Evolutionary conservation across 2,113 vertebrate genomes (phyloP).

Genomic region (Trogon surrucura): DNA sequence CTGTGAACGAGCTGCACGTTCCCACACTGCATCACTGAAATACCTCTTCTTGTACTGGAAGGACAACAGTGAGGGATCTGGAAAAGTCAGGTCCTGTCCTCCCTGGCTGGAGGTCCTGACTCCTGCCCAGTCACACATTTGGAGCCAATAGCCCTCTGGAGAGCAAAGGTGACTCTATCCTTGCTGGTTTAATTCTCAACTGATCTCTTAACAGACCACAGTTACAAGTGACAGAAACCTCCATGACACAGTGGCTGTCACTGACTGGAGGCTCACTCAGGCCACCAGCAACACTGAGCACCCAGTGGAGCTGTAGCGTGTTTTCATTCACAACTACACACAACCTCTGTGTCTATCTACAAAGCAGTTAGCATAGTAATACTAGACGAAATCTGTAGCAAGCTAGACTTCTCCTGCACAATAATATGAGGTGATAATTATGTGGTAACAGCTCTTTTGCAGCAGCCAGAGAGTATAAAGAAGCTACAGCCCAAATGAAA

Average conservation of each 20-base stretch:
- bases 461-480: neutral
- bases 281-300: neutral
- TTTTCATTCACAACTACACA: neutral
- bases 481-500: neutral
- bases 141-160: neutral
- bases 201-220: no score
- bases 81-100: neutral
- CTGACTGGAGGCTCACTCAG: neutral
- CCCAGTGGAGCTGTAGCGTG: neutral
- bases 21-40: neutral
- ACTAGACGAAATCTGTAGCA: neutral
- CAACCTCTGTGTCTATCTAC: neutral
- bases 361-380: neutral
- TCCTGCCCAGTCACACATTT: neutral
- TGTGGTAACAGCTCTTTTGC: neutral
- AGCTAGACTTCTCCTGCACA: neutral
- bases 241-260: neutral
- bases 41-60: neutral
- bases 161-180: neutral
- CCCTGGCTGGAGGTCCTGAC: neutral
- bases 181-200: neutral
- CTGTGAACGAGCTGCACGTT: neutral
- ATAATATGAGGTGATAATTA: neutral
- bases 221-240: neutral
- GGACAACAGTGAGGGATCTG: accelerated